phyloP scores from a whole-genome alignment of 2,113 vertebrate genomes.

The Meleagris gallopavo region DNA sequence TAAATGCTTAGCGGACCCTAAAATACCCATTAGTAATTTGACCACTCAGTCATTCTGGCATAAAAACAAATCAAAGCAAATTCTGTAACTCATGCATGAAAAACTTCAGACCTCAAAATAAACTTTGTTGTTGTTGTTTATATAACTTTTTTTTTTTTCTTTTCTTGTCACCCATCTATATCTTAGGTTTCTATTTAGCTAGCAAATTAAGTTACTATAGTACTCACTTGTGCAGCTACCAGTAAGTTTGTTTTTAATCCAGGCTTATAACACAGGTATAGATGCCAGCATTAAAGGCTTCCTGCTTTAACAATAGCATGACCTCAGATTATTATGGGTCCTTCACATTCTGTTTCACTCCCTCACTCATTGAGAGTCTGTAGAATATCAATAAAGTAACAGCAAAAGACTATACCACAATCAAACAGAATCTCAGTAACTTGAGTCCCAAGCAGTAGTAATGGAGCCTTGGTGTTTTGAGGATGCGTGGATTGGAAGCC shows the following conservation, averaged over 20 bases:
- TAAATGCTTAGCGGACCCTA: conserved; percentile 54
- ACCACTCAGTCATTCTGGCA: conserved; percentile 29
- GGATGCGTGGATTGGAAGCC: not conserved
- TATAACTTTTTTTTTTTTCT: not conserved
- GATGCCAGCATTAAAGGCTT: not conserved
- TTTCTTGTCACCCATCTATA: not conserved
- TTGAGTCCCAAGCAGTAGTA: not conserved
- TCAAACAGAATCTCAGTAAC: not conserved
- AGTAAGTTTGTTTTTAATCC: not conserved
- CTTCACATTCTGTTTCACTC: not conserved
- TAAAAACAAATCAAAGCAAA: conserved; percentile 49
- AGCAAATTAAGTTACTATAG: conserved; percentile 2
- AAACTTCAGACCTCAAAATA: conserved; percentile 30
- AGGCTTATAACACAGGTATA: not conserved
- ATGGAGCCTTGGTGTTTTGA: not conserved
- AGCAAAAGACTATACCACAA: not conserved
- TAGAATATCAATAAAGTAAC: not conserved
- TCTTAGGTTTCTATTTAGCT: conserved; percentile 19
- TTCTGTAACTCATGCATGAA: conserved; percentile 71
- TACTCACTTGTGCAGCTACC: not conserved
- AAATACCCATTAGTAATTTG: conserved; percentile 41
- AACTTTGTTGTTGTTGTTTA: not conserved
- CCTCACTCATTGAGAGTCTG: not conserved
- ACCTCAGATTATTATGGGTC: not conserved
- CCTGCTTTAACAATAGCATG: not conserved